These are phyloP conservation scores for Chamaetylas fuelleborni DNA, from an alignment of 2,113 vertebrate genomes.

Conservation along the genomic window DNA sequence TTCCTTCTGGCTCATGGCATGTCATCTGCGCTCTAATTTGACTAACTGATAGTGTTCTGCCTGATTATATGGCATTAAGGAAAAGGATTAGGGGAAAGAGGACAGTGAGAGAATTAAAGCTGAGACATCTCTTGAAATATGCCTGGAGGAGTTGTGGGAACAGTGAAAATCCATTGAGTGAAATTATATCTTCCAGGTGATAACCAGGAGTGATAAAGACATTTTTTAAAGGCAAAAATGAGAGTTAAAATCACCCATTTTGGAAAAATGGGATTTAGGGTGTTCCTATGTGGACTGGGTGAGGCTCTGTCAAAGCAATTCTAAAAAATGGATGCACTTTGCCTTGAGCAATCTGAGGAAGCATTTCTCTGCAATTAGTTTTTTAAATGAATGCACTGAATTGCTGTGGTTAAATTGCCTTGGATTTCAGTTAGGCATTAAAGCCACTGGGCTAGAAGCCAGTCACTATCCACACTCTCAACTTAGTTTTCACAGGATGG, in stretches of 20 bases:
- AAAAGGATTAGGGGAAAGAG: neutral
- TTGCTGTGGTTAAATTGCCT: neutral
- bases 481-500: neutral
- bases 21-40: neutral
- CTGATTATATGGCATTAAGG: neutral
- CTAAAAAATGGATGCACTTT: neutral
- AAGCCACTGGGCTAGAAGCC: neutral
- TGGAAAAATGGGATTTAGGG: neutral
- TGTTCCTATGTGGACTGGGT: neutral
- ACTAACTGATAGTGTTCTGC: neutral
- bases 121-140: neutral
- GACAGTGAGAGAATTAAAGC: neutral
- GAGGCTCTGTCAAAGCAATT: neutral
- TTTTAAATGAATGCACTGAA: neutral
- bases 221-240: neutral
- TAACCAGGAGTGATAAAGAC: neutral
- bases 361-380: neutral
- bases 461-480: neutral
- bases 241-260: neutral
- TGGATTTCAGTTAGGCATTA: neutral
- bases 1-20: constrained; percentile 11
- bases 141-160: neutral
- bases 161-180: neutral
- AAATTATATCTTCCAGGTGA: neutral
- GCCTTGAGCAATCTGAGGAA: neutral